phyloP scores from a whole-genome alignment of 2,888 invertebrate genomes.

The Scaptomyza reducta region DNA sequence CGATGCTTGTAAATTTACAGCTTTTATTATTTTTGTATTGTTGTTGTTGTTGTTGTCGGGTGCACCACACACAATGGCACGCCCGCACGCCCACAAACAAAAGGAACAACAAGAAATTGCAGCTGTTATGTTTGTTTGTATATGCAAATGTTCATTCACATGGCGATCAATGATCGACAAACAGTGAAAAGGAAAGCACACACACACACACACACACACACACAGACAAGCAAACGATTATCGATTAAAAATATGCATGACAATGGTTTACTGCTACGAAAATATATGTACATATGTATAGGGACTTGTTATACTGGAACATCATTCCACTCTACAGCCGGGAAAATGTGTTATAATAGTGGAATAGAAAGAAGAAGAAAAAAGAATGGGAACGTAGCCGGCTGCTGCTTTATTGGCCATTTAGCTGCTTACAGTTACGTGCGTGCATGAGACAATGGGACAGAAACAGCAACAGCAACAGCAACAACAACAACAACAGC shows the following conservation, averaged over 20 bases:
- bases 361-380: slow-evolving; percentile 4
- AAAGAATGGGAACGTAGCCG: slow-evolving; percentile 49
- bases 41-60: slow-evolving; percentile 10
- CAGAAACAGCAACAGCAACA: slow-evolving; percentile 18
- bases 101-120: slow-evolving; percentile 18
- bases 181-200: slow-evolving; percentile 54
- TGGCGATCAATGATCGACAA: slow-evolving; percentile 30
- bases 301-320: slow-evolving; percentile 15
- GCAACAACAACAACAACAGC: not conserved
- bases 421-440: slow-evolving; percentile 74
- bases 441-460: slow-evolving; percentile 73
- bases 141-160: slow-evolving; percentile 35
- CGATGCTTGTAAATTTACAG: slow-evolving; percentile 64
- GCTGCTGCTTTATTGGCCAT: slow-evolving; percentile 70
- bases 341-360: slow-evolving; percentile 30
- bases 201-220: not conserved
- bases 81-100: slow-evolving; percentile 45
- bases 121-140: slow-evolving; percentile 26
- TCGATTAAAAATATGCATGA: slow-evolving; percentile 45
- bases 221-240: slow-evolving; percentile 4
- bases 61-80: slow-evolving; percentile 30
- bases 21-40: slow-evolving; percentile 19
- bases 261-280: slow-evolving; percentile 48
- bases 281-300: not conserved
- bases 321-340: not conserved